Percentiles rank a stretch among this genome's conserved stretches.
Conservation (phyloP, 2,797 vertebrate species). For the Simalia tracyae region DNA sequence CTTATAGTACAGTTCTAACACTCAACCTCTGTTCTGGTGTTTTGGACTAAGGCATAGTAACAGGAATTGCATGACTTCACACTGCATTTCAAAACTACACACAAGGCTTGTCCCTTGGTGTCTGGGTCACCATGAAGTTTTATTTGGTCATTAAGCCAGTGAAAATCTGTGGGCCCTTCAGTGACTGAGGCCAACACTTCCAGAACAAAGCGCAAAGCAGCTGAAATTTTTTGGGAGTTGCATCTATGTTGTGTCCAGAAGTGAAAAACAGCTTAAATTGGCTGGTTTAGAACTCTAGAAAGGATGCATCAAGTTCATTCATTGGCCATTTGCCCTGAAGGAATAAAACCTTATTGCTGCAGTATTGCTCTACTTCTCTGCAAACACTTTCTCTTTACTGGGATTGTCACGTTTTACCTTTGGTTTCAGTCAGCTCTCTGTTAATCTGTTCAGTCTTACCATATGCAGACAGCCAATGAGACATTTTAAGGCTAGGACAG, state of each 20-base stretch:
- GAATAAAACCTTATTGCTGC: slow-evolving; percentile 18
- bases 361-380: neutral
- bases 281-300: neutral
- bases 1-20: neutral
- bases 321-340: neutral
- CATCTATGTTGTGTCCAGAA: neutral
- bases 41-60: neutral
- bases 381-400: slow-evolving; percentile 5
- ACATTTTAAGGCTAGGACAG: neutral
- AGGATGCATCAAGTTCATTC: neutral
- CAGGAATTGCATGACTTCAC: neutral
- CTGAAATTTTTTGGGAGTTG: neutral
- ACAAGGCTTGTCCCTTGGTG: neutral
- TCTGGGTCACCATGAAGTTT: neutral
- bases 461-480: slow-evolving; percentile 46
- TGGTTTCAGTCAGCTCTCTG: slow-evolving; percentile 49
- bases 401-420: slow-evolving; percentile 34
- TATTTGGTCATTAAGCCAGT: neutral
- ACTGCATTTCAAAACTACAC: neutral
- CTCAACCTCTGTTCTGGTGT: neutral
- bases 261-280: neutral
- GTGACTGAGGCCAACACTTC: neutral
- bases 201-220: neutral
- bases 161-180: neutral
- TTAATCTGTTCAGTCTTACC: slow-evolving; percentile 57